Base-by-base conservation (phyloP, 2,113 vertebrate genomes). In the Fregetta grallaria region DNA sequence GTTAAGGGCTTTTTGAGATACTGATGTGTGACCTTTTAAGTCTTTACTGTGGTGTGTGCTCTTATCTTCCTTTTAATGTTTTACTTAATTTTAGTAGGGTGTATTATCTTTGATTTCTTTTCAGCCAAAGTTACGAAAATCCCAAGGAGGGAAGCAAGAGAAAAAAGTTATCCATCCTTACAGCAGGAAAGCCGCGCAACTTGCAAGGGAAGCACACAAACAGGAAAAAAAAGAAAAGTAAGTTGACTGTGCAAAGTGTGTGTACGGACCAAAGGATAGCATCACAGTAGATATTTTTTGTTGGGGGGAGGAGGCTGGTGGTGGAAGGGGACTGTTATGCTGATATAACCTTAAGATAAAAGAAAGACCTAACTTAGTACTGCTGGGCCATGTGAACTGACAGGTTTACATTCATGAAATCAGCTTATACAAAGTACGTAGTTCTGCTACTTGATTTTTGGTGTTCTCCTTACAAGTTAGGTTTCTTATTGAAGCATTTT, bases 181-280 rank as follows among this genome's bases (percentile, higher is more conserved):
- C 92, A 99, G 99, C 97, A 98, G 99, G 95, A 99, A 99, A 96
- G 99, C 99, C 15, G 99, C 98, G 3, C 99, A 99, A 32, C 97
- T 99, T 45, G 98, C 97, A 17, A 98, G 99, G 97, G 98, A 99
- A 71, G 98, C 98, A 23, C 98, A 98, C 93, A 98, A 98, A 92
- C 98, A 99, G 86, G 98, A 98, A 10, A 99, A 97, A 92, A 99
- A 99, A 94, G 99, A 99, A 53, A 99, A 98, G 98, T 98, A 94
- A 98, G 98, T 97, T 80, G 63, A 47, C n/a, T 38, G 1, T n/a
- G 42, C 25, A 91, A 49, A 65, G 53, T 53, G 26, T 70, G 3
- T 42, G 10, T 73, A 7, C n/a, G 84, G 27, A 45, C 23, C 20
- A 45, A 58, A 70, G 27, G 29, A 26, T 23, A 72, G 8, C 21